phyloP scores from a whole-genome alignment of 37 sponge, comb jelly and placozoan genomes.

The Axinella damicornis region DNA sequence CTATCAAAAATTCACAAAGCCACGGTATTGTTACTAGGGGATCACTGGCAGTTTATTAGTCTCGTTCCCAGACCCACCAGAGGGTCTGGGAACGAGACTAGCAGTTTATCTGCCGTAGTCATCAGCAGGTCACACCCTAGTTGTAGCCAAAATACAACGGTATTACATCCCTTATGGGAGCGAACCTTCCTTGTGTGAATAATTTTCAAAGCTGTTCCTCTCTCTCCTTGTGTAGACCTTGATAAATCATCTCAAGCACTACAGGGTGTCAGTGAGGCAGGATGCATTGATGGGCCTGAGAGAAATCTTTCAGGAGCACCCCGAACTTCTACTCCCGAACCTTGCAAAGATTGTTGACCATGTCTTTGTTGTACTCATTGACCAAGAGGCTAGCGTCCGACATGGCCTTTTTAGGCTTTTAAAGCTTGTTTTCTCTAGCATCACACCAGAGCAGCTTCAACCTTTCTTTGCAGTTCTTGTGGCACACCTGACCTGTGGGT shows the following conservation, averaged over 20 bases:
- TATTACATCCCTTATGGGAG: too few species aligned
- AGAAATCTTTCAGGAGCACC: conserved; percentile 39
- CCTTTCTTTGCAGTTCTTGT: conserved; percentile 49
- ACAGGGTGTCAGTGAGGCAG: conserved; percentile 17
- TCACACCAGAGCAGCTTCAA: conserved; percentile 3
- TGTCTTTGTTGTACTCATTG: conserved; percentile 4
- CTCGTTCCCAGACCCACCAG: too few species aligned
- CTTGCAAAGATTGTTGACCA: conserved; percentile 42
- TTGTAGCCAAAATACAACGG: too few species aligned
- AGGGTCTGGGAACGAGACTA: too few species aligned
- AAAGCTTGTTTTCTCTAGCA: conserved; percentile 3
- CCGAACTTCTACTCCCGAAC: conserved; percentile 33
- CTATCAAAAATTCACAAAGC: too few species aligned
- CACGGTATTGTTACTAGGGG: too few species aligned
- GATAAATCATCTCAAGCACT: conserved; percentile 43
- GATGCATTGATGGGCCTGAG: conserved; percentile 50
- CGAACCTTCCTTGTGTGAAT: too few species aligned
- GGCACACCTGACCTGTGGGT: conserved; percentile 50
- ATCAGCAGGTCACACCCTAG: too few species aligned
- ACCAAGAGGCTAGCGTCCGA: conserved; percentile 29
- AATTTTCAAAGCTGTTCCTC: too few species aligned
- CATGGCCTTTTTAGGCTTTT: conserved; percentile 31
- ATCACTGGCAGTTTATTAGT: too few species aligned
- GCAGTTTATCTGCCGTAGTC: too few species aligned
- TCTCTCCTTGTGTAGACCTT: conserved; percentile 35